A percentile compares a stretch with the other conserved stretches of the same genome.
phyloP scores from a whole-genome alignment of 2,888 invertebrate genomes.

The Hydropsyche betteni region DNA sequence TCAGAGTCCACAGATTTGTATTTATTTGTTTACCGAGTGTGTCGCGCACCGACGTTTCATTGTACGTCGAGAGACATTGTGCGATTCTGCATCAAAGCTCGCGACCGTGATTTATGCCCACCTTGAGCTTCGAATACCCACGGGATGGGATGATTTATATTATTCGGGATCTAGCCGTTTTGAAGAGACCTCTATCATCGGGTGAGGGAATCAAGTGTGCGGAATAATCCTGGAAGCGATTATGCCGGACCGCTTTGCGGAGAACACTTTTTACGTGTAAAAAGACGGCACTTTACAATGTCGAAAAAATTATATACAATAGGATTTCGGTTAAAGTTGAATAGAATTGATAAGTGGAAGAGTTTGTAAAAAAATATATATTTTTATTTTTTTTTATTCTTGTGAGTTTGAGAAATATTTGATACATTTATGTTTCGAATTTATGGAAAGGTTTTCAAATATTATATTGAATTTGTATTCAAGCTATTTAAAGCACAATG shows the following conservation, averaged over 20 bases:
- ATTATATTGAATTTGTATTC: no score
- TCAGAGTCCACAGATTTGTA: constrained; percentile 42
- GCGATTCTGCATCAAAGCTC: not conserved
- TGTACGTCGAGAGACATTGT: constrained; percentile 13
- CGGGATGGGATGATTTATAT: constrained; percentile 21
- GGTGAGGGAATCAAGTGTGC: constrained; percentile 11
- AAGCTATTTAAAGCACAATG: no score
- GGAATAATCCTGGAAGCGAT: not conserved
- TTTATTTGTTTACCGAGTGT: constrained; percentile 45
- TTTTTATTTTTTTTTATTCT: no score
- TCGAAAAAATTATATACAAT: no score
- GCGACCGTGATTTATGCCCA: constrained; percentile 10
- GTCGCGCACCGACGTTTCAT: not conserved
- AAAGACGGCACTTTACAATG: not conserved
- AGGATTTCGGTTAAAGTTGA: no score
- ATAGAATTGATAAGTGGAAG: no score
- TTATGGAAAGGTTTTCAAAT: no score
- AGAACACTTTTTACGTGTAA: not conserved
- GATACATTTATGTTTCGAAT: no score
- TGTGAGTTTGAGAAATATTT: no score
- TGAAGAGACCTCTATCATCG: not conserved
- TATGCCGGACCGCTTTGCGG: not conserved
- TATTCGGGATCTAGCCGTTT: not conserved
- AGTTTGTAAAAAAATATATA: no score
- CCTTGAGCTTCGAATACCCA: constrained; percentile 2